Base-by-base conservation (phyloP, 2,113 vertebrate species). In the Saccopteryx leptura region DNA sequence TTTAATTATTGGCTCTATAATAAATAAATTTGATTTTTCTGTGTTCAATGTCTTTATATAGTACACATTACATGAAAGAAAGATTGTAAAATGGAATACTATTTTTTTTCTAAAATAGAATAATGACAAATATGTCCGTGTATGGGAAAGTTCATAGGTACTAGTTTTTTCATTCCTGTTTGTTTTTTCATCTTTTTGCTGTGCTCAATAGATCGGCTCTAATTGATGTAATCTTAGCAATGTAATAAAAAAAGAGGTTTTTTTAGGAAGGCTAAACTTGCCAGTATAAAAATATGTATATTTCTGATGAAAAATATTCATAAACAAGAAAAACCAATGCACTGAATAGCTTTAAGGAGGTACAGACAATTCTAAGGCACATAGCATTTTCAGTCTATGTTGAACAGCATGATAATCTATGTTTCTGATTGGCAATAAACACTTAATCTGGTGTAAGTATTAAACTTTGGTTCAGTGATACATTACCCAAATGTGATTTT, bases 281-380 rank as follows among this genome's bases (percentile, higher is more conserved):
- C 19, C 54, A 33, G 24, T 79, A 24, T 91, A 83, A 78, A 83
- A 91, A 72, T 91, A 79, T 7, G 48, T 50, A 39, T 28, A 93
- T n/a, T 23, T 92, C 5, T 71, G 26, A 66, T 46, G 8, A 33
- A 66, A 93, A 93, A 60, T 17, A 54, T 80, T 24, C 69, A 92
- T 31, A 82, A 91, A 33, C 28, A 93, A 56, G 28, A 82, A 90
- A 91, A 91, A 28, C 23, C 66, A 95, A 85, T 48, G 23, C 66
- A 81, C 23, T 90, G 4, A 68, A 81, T 86, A 86, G 13, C 8
- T 19, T 90, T 61, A 85, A 91, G 54, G 9, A 56, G 19, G 72
- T 18, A 68, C 24, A 52, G 28, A 74, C 19, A 76, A 60, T 60
- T 61, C 39, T 28, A 72, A 85, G 28, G 52, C 24, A 86, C 2